These are phyloP conservation scores for Drosophila triauraria DNA, from an alignment of 1,140 invertebrate species.

Conservation along the genomic window DNA sequence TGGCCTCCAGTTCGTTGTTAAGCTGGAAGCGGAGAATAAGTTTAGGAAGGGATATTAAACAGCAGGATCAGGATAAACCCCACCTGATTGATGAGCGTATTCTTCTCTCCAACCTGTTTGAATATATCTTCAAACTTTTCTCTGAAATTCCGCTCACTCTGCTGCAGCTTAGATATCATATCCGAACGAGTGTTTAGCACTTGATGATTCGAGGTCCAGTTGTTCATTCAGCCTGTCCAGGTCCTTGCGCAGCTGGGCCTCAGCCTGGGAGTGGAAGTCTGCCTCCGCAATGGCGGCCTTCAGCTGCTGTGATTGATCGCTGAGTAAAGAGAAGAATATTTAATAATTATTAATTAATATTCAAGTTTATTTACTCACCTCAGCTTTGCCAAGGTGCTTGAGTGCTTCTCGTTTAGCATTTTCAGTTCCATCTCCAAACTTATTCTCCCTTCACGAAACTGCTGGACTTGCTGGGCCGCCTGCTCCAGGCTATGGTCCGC, in stretches of 20 bases:
- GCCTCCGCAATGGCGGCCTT: neutral
- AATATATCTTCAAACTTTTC: slow-evolving; percentile 48
- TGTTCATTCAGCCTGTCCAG: slow-evolving; percentile 36
- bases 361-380: no score
- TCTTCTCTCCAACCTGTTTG: slow-evolving; percentile 48
- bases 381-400: no score
- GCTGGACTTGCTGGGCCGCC: neutral
- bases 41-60: neutral
- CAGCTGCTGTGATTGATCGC: slow-evolving; percentile 26
- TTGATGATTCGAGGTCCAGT: slow-evolving; percentile 36
- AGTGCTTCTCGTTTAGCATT: neutral
- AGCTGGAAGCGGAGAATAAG: slow-evolving; percentile 76
- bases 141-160: slow-evolving; percentile 31
- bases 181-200: slow-evolving; percentile 52
- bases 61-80: no score
- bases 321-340: neutral
- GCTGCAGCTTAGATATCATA: slow-evolving; percentile 56
- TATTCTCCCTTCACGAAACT: neutral
- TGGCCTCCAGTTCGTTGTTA: slow-evolving; percentile 85
- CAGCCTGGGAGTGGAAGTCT: neutral
- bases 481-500: neutral
- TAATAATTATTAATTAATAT: neutral
- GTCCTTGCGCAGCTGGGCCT: slow-evolving; percentile 19
- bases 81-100: slow-evolving; percentile 55
- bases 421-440: slow-evolving; percentile 10